These are phyloP conservation scores for Oncorhynchus masou DNA, from an alignment of 2,113 vertebrate genomes.

Conservation along the genomic window DNA sequence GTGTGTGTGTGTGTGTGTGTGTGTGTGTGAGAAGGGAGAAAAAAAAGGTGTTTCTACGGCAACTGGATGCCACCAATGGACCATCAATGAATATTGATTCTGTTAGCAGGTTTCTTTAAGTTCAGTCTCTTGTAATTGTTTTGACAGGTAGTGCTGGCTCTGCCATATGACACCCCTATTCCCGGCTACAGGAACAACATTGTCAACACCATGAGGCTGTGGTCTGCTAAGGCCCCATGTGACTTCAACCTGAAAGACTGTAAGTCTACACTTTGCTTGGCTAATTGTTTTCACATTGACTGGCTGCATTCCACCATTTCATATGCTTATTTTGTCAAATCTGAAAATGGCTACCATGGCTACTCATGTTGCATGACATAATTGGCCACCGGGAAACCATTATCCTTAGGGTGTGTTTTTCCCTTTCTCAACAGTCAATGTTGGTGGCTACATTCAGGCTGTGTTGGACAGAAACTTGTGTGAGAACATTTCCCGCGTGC, in stretches of 20 bases:
- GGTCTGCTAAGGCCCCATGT: slow-evolving; percentile 90
- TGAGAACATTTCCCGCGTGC: slow-evolving; percentile 91
- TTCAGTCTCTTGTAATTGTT: not conserved
- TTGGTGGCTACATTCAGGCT: slow-evolving; percentile 91
- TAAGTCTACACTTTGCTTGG: slow-evolving; percentile 77
- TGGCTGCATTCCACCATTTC: too few relatives aligned
- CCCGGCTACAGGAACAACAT: slow-evolving; percentile 90
- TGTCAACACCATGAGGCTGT: slow-evolving; percentile 92
- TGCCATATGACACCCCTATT: slow-evolving; percentile 88
- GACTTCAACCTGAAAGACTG: slow-evolving; percentile 94
- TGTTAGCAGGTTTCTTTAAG: not conserved
- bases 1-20: not conserved
- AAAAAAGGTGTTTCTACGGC: not conserved
- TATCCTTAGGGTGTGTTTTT: slow-evolving; percentile 60
- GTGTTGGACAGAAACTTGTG: slow-evolving; percentile 90
- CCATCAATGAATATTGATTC: not conserved
- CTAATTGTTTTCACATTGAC: too few relatives aligned
- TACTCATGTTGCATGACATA: not conserved
- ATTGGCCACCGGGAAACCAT: too few relatives aligned
- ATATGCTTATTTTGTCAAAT: too few relatives aligned
- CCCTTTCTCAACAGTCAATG: slow-evolving; percentile 67
- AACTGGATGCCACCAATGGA: too few relatives aligned
- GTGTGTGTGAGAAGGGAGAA: not conserved
- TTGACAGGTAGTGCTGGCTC: slow-evolving; percentile 82
- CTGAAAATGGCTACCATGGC: not conserved